Conservation (phyloP, 1,140 invertebrate species). For the Planococcus citri region DNA sequence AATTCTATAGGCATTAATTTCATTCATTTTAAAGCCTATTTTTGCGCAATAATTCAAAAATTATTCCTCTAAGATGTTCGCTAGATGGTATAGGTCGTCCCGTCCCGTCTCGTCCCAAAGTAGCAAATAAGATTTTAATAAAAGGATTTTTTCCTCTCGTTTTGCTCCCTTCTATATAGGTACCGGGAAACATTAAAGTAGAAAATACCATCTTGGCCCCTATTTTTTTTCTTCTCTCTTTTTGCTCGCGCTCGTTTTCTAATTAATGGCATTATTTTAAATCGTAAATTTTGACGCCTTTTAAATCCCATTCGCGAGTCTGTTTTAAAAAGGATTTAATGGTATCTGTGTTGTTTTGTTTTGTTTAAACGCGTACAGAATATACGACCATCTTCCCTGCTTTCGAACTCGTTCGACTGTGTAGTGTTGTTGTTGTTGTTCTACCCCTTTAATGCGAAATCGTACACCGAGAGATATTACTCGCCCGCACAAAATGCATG, state of each 20-base stretch:
- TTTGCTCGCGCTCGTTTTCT: not conserved
- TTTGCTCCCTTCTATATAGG: not conserved
- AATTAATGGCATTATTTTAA: slow-evolving; percentile 18
- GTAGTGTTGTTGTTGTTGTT: no score
- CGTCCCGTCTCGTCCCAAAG: not conserved
- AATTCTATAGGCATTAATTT: not conserved
- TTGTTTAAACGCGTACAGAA: not conserved
- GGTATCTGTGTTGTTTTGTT: slow-evolving; percentile 17
- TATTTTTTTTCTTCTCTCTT: not conserved
- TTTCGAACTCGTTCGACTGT: no score
- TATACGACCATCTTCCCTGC: not conserved
- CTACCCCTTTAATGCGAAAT: no score
- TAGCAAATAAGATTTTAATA: slow-evolving; percentile 8
- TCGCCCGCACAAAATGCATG: no score
- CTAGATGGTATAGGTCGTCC: no score
- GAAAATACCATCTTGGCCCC: not conserved
- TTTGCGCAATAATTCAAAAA: not conserved
- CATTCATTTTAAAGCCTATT: not conserved
- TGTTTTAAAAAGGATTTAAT: slow-evolving; percentile 19
- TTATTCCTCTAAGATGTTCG: not conserved
- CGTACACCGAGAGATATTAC: no score
- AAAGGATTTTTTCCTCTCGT: not conserved
- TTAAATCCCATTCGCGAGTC: slow-evolving; percentile 14
- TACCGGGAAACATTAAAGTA: no score
- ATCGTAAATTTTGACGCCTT: slow-evolving; percentile 19